phyloP scores from a whole-genome alignment of 2,113 vertebrate species.

The Pungitius pungitius region DNA sequence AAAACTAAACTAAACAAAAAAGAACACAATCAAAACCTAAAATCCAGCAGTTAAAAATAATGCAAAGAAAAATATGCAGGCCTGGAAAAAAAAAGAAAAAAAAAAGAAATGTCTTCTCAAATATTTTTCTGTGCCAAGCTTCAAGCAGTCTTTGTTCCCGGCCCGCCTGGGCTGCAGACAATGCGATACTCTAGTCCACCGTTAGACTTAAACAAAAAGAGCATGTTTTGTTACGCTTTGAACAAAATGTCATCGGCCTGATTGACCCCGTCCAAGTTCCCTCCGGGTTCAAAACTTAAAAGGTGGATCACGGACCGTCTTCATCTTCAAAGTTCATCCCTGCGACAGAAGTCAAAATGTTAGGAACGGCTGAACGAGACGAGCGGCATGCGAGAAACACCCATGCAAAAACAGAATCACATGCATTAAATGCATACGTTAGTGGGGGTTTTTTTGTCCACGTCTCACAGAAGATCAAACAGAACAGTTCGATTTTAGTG shows the following conservation, averaged over 20 bases:
- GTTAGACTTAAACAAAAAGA: conserved; percentile 72
- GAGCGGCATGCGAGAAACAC: neutral
- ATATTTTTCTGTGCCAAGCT: conserved; percentile 64
- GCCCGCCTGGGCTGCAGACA: conserved; percentile 41
- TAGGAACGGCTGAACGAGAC: neutral
- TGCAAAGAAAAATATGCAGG: conserved; percentile 68
- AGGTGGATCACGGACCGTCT: conserved; percentile 67
- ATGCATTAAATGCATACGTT: conserved; percentile 46
- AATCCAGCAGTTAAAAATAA: conserved; percentile 57
- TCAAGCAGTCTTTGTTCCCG: conserved; percentile 61
- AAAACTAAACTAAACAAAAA: conserved; percentile 6
- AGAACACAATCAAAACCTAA: conserved; percentile 11
- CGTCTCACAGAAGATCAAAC: conserved; percentile 48
- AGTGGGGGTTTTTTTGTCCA: conserved; percentile 18
- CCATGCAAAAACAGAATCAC: conserved; percentile 33
- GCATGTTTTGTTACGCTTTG: conserved; percentile 87
- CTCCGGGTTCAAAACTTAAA: conserved; percentile 68
- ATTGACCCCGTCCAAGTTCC: conserved; percentile 80
- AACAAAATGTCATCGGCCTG: conserved; percentile 67
- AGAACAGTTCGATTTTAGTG: conserved; percentile 3
- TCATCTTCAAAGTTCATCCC: conserved; percentile 95
- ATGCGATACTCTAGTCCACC: conserved; percentile 53
- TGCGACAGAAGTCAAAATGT: conserved; percentile 69
- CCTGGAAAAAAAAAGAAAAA: conserved; percentile 44
- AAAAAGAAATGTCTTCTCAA: conserved; percentile 65